Conservation (phyloP, 1,140 invertebrate species). For the Plectrocnemia conspersa region DNA sequence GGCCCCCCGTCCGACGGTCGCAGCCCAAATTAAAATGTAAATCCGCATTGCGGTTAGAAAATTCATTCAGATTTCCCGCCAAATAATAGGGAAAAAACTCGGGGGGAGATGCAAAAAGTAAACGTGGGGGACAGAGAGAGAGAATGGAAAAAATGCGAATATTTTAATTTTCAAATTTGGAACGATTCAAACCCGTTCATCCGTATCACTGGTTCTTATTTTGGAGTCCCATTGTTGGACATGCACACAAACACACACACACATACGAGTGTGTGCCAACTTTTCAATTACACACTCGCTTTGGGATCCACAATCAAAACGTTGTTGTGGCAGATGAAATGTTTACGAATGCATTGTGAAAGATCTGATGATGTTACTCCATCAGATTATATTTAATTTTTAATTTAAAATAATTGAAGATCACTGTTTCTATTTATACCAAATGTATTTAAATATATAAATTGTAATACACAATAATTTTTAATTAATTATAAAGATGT, state of each 20-base stretch:
- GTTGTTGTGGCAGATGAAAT: too few relatives aligned
- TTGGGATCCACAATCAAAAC: too few relatives aligned
- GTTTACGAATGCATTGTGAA: too few relatives aligned
- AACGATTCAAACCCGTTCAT: slow-evolving; percentile 29
- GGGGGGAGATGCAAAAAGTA: slow-evolving; percentile 12
- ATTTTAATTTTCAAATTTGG: slow-evolving; percentile 35
- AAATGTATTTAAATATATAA: too few relatives aligned
- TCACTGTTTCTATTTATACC: too few relatives aligned
- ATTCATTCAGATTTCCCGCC: slow-evolving; percentile 31
- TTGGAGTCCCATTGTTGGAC: slow-evolving; percentile 23
- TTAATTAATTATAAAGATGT: too few relatives aligned
- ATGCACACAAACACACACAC: slow-evolving; percentile 1
- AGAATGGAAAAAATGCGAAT: slow-evolving; percentile 24
- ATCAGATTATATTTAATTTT: too few relatives aligned
- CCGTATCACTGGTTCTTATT: slow-evolving; percentile 31
- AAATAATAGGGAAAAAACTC: slow-evolving; percentile 10
- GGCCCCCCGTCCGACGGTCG: slow-evolving; percentile 7
- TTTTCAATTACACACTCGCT: neutral
- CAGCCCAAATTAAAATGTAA: slow-evolving; percentile 35
- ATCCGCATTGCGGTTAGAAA: slow-evolving; percentile 29
- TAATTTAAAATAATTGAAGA: too few relatives aligned
- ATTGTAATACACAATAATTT: too few relatives aligned
- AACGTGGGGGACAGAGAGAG: slow-evolving; percentile 2
- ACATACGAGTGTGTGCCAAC: neutral
- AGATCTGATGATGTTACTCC: too few relatives aligned